Percentiles rank a stretch among this genome's conserved stretches.
Conservation (phyloP, 2,113 vertebrate species). For the Apodemus sylvaticus region DNA sequence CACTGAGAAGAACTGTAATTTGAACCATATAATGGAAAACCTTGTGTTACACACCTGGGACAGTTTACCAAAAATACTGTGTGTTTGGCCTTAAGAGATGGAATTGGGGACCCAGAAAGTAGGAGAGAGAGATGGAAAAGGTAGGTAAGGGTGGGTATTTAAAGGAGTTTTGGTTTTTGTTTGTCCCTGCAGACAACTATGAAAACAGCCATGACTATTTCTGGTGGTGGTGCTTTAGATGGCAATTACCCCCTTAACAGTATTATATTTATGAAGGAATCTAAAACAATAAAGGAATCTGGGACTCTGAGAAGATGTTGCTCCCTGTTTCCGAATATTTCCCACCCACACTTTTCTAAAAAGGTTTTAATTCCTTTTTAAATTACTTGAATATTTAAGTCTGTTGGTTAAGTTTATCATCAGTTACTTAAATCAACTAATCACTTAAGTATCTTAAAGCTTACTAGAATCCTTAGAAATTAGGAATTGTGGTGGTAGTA, state of each 20-base stretch:
- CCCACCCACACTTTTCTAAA: background rate
- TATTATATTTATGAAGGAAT: conserved; percentile 35
- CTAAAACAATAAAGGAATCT: background rate
- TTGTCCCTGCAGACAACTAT: background rate
- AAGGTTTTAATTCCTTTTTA: conserved; percentile 44
- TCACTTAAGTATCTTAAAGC: conserved; percentile 45
- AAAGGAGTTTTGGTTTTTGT: conserved; percentile 8
- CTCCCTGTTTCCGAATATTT: background rate
- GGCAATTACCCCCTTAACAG: background rate
- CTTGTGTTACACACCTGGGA: conserved; percentile 63
- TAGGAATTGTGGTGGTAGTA: conserved; percentile 63
- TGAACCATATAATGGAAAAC: conserved; percentile 59
- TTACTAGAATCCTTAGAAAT: conserved; percentile 31
- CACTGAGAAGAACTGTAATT: conserved; percentile 61
- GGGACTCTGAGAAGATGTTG: conserved; percentile 16
- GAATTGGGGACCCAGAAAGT: conserved; percentile 61
- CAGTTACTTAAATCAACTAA: conserved; percentile 41
- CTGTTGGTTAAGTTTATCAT: conserved; percentile 26
- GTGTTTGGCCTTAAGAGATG: conserved; percentile 62
- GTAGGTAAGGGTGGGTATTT: conserved; percentile 56
- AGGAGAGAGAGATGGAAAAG: conserved; percentile 64
- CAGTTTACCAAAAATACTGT: conserved; percentile 54
- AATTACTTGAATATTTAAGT: conserved; percentile 47
- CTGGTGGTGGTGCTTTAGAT: background rate
- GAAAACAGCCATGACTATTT: background rate